These are phyloP conservation scores for Potorous gilbertii DNA, from an alignment of 2,797 vertebrate genomes.

Conservation along the genomic window DNA sequence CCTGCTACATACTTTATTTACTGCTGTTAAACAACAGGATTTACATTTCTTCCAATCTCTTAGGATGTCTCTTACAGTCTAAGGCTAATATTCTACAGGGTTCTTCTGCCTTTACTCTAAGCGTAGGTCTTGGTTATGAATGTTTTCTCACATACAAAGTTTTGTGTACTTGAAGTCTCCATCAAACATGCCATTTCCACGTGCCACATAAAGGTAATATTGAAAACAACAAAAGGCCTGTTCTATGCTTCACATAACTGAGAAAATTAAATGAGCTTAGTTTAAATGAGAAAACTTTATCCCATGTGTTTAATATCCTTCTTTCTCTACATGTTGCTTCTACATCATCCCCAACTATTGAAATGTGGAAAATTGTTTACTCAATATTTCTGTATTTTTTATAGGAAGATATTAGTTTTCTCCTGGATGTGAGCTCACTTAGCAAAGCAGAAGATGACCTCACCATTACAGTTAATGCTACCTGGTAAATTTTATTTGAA, in stretches of 20 bases:
- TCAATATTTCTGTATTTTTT: slow-evolving; percentile 58
- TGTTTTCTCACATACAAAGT: slow-evolving; percentile 4
- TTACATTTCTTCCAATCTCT: slow-evolving; percentile 37
- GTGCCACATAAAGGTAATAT: background rate
- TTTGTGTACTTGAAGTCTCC: background rate
- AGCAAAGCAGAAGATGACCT: slow-evolving; percentile 89
- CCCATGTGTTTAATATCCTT: background rate
- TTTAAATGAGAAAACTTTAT: background rate
- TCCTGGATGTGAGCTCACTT: slow-evolving; percentile 92
- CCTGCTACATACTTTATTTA: background rate
- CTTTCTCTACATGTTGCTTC: background rate
- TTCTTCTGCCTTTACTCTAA: slow-evolving; percentile 33
- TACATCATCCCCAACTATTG: background rate
- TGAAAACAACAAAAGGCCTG: background rate
- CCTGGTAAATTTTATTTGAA: slow-evolving; percentile 86
- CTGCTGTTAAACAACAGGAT: background rate
- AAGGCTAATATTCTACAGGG: slow-evolving; percentile 21
- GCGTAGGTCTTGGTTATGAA: slow-evolving; percentile 57
- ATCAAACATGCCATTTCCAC: background rate
- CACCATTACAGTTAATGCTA: slow-evolving; percentile 86
- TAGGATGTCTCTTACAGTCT: slow-evolving; percentile 62
- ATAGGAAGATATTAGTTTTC: slow-evolving; percentile 92
- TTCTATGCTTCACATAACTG: background rate
- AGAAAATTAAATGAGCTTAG: background rate
- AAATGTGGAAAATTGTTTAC: background rate